Percentiles rank a stretch among this genome's conserved stretches.
phyloP scores from a whole-genome alignment of 2,113 vertebrate species.

The Dinomys branickii region DNA sequence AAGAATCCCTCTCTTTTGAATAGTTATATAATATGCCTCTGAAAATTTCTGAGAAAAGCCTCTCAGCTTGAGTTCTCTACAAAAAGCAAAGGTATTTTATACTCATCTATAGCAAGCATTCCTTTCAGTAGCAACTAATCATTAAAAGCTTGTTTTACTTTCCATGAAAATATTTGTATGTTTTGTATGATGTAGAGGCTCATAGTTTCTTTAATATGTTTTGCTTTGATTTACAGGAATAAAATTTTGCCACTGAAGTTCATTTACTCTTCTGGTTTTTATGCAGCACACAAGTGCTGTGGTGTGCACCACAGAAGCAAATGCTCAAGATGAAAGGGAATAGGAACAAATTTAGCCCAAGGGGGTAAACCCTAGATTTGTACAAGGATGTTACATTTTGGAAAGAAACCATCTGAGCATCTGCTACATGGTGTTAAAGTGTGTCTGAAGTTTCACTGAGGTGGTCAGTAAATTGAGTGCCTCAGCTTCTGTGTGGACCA shows the following conservation, averaged over 20 bases:
- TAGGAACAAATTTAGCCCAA: neutral
- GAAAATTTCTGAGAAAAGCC: neutral
- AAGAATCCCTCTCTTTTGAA: neutral
- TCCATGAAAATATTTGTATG: neutral
- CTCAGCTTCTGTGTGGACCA: neutral
- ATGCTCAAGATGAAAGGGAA: neutral
- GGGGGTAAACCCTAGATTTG: neutral
- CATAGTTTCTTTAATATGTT: neutral
- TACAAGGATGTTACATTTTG: conserved; percentile 36
- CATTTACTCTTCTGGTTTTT: conserved; percentile 25
- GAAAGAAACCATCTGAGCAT: neutral
- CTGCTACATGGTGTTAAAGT: too few relatives aligned
- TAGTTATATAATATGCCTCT: neutral
- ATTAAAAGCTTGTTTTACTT: conserved; percentile 48
- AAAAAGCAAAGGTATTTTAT: neutral
- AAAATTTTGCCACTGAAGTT: conserved; percentile 16
- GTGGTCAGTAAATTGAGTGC: neutral
- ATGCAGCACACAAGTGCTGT: neutral
- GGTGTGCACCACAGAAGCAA: neutral
- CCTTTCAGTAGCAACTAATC: neutral
- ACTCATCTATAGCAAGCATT: neutral
- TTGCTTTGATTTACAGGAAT: conserved; percentile 33
- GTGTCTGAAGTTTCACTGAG: neutral
- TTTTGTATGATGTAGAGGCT: neutral
- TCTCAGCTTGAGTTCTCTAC: neutral